phyloP scores from a whole-genome alignment of 2,113 vertebrate genomes.

The Vombatus ursinus region DNA sequence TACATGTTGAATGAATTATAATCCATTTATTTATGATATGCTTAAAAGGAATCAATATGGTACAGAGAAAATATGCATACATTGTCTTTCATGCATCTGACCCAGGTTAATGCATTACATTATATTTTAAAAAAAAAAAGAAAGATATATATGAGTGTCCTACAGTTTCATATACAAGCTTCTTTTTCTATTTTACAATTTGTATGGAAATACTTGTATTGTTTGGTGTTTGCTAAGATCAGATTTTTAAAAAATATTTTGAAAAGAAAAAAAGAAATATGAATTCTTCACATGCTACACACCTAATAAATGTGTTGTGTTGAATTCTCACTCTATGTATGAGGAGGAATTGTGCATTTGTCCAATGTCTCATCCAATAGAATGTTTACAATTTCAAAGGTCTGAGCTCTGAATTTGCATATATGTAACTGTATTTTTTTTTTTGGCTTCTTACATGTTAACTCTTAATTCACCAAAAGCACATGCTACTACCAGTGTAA shows the following conservation, averaged over 20 bases:
- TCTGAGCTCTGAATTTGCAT: not conserved
- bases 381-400: not conserved
- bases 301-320: not conserved
- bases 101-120: not conserved
- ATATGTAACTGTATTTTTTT: not conserved
- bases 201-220: not conserved
- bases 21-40: not conserved
- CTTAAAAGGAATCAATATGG: not conserved
- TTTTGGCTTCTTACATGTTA: not conserved
- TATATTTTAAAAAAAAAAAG: not conserved
- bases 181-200: not conserved
- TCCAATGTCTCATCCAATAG: not conserved
- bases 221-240: not conserved
- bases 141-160: not conserved
- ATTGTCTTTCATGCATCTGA: not conserved
- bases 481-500: not conserved
- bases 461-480: not conserved
- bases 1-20: not conserved
- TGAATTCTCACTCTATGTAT: not conserved
- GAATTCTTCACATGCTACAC: not conserved
- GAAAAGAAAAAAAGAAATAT: not conserved
- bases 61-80: not conserved
- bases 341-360: not conserved
- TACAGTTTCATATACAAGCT: not conserved
- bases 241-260: not conserved